A percentile compares a stretch with the other conserved stretches of the same genome.
These are phyloP conservation scores for Nemopilema nomurai DNA, from an alignment of 30 jellyfish, hydroid and myxozoan species.

Conservation along the genomic window DNA sequence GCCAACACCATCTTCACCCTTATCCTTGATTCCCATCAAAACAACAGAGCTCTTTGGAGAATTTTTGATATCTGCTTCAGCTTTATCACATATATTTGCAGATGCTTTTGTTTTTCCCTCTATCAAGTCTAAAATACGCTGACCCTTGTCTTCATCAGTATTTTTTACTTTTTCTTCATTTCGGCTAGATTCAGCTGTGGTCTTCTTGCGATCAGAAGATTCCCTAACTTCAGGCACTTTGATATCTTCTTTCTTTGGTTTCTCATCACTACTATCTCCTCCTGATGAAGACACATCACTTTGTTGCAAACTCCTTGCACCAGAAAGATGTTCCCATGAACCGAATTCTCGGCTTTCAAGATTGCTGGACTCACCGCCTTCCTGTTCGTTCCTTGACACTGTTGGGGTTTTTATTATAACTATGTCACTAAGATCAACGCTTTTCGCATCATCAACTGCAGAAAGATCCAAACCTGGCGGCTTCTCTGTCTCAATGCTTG, in stretches of 20 bases:
- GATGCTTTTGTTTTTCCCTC: slow-evolving; percentile 38
- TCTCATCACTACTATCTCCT: not conserved
- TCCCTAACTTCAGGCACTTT: not conserved
- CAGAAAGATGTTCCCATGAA: slow-evolving; percentile 53
- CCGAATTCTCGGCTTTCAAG: slow-evolving; percentile 41
- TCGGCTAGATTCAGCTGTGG: not conserved
- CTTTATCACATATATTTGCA: not conserved
- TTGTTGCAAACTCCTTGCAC: not conserved
- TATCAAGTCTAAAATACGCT: slow-evolving; percentile 36
- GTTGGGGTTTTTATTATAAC: slow-evolving; percentile 18
- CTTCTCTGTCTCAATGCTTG: not conserved
- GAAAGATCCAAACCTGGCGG: not conserved
- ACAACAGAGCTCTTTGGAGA: not conserved
- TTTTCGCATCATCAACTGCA: not conserved
- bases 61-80: not conserved
- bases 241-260: not conserved
- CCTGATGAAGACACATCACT: not conserved
- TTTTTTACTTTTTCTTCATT: not conserved
- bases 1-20: not conserved
- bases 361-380: not conserved
- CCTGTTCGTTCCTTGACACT: slow-evolving; percentile 10
- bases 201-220: not conserved
- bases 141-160: slow-evolving; percentile 4
- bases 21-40: not conserved
- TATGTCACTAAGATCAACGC: slow-evolving; percentile 14